Evolutionary conservation across 2,797 vertebrate species (phyloP).

Genomic region (Anniella stebbinsi): DNA sequence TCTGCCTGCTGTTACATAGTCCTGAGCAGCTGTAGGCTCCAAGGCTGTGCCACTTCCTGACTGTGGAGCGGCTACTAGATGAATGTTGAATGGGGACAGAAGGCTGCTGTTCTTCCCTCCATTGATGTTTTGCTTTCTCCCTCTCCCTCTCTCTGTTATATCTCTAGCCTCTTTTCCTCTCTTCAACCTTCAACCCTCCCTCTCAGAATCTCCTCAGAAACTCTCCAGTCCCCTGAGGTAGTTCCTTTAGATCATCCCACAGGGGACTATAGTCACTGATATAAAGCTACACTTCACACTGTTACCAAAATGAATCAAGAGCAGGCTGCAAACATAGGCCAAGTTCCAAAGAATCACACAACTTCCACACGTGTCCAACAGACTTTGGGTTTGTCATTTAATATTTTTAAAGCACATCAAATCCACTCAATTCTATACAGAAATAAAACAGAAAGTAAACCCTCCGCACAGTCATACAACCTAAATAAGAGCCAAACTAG

Average conservation of each 20-base stretch:
- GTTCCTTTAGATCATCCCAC: not conserved
- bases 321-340: not conserved
- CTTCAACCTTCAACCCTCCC: not conserved
- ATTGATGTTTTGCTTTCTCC: too few species aligned
- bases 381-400: not conserved
- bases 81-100: too few species aligned
- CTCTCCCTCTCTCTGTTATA: not conserved
- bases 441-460: not conserved
- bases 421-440: not conserved
- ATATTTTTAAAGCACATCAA: not conserved
- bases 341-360: not conserved
- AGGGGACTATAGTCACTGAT: not conserved
- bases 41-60: too few species aligned
- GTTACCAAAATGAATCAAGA: not conserved
- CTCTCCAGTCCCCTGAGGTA: not conserved
- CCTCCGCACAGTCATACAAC: not conserved
- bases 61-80: too few species aligned
- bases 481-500: not conserved
- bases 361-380: not conserved
- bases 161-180: not conserved
- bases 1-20: too few species aligned
- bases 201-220: slow-evolving; percentile 2
- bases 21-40: too few species aligned
- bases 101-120: too few species aligned
- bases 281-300: not conserved